Conservation (phyloP, 2,797 vertebrate species). For the Paramormyrops hopkinsi region DNA sequence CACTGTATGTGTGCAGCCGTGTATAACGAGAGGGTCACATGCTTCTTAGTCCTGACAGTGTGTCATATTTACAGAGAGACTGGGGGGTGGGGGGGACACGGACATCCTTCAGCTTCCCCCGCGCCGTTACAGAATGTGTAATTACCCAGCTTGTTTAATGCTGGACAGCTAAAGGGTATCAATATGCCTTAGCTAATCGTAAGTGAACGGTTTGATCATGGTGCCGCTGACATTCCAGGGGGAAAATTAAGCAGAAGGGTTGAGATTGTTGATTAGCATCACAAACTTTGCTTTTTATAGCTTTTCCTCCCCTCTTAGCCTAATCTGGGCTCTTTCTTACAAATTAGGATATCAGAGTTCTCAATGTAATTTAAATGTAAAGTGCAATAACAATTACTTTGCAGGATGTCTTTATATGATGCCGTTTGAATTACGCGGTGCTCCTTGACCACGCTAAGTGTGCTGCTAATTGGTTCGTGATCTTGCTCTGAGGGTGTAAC, state of each 20-base stretch:
- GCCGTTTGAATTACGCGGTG: neutral
- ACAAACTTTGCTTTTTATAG: neutral
- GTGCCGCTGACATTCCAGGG: neutral
- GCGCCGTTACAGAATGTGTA: neutral
- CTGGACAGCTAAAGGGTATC: neutral
- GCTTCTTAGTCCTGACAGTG: neutral
- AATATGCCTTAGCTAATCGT: neutral
- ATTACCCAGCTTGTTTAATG: conserved; percentile 2
- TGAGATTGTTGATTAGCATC: neutral
- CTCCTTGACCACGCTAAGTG: neutral
- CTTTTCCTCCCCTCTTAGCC: neutral
- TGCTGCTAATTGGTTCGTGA: neutral
- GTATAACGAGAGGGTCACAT: neutral
- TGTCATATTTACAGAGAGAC: neutral
- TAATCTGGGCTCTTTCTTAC: neutral
- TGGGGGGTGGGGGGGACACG: no score
- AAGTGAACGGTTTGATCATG: neutral
- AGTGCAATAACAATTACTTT: neutral
- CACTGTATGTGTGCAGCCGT: neutral
- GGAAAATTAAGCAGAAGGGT: neutral
- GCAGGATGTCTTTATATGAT: neutral
- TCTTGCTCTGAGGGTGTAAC: neutral
- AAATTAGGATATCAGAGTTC: neutral
- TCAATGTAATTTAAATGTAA: neutral
- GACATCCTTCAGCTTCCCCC: neutral